phyloP scores from a whole-genome alignment of 2,113 vertebrate genomes.

The Lamprologus sp. region DNA sequence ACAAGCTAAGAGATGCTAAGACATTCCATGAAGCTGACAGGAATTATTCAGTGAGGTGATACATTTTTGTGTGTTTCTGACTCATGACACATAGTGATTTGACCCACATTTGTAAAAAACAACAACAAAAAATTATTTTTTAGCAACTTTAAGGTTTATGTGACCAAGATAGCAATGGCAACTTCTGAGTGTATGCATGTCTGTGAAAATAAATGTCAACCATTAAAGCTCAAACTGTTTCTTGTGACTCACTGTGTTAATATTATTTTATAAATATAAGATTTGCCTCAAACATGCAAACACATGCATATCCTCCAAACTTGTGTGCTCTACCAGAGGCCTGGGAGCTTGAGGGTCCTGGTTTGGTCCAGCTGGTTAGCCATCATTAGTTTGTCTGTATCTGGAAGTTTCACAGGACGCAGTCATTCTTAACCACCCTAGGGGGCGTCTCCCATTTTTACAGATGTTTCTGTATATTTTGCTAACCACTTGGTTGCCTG shows the following conservation, averaged over 20 bases:
- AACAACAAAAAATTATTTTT: not conserved
- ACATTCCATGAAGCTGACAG: not conserved
- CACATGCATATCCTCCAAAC: not conserved
- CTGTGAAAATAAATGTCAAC: not conserved
- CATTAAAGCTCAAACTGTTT: not conserved
- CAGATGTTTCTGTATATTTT: not conserved
- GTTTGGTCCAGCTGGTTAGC: not conserved
- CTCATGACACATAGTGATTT: not conserved
- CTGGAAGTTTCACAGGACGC: not conserved
- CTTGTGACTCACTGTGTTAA: not conserved
- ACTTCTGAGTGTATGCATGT: not conserved
- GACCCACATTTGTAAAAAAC: fast-evolving
- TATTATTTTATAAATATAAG: not conserved
- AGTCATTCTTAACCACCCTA: not conserved
- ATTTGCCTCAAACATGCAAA: not conserved
- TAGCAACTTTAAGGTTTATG: not conserved
- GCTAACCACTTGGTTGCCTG: not conserved
- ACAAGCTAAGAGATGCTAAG: not conserved
- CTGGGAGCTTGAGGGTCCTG: not conserved
- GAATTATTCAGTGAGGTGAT: not conserved
- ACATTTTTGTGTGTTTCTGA: not conserved
- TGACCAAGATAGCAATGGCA: not conserved
- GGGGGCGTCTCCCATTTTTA: not conserved
- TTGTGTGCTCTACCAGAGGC: not conserved
- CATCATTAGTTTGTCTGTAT: not conserved